Conservation (phyloP, 2,888 invertebrate species). For the Napeogenes sylphis region DNA sequence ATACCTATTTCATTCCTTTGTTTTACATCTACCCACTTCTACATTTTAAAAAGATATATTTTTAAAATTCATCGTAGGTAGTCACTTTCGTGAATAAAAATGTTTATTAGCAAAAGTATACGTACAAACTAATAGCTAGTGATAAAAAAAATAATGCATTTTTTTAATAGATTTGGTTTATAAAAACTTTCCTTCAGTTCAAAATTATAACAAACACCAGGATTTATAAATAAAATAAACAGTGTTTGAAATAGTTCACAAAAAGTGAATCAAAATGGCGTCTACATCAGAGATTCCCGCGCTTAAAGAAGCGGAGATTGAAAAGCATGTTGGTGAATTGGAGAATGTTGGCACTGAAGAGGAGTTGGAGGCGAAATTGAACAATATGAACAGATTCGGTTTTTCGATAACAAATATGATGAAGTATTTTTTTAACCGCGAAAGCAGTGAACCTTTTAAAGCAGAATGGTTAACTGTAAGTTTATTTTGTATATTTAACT, state of each 20-base stretch:
- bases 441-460: slow-evolving; percentile 48
- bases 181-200: too few species aligned
- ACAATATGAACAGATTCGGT: slow-evolving; percentile 45
- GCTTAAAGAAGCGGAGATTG: slow-evolving; percentile 43
- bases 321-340: slow-evolving; percentile 48
- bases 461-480: slow-evolving; percentile 66
- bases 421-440: slow-evolving; percentile 57
- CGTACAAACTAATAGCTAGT: too few species aligned
- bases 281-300: slow-evolving; percentile 31
- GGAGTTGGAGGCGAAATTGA: slow-evolving; percentile 51
- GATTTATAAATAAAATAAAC: too few species aligned
- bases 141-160: too few species aligned
- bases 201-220: too few species aligned
- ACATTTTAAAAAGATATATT: too few species aligned
- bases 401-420: slow-evolving; percentile 57
- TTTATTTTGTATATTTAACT: slow-evolving; percentile 20
- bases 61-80: too few species aligned
- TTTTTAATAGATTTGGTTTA: too few species aligned
- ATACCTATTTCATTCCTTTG: too few species aligned
- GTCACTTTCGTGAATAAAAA: too few species aligned
- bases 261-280: slow-evolving; percentile 46
- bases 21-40: too few species aligned
- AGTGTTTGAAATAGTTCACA: background rate
- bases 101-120: too few species aligned
- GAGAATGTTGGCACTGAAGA: slow-evolving; percentile 48